phyloP scores from a whole-genome alignment of 1,140 invertebrate genomes.

The Caenorhabditis briggsae region DNA sequence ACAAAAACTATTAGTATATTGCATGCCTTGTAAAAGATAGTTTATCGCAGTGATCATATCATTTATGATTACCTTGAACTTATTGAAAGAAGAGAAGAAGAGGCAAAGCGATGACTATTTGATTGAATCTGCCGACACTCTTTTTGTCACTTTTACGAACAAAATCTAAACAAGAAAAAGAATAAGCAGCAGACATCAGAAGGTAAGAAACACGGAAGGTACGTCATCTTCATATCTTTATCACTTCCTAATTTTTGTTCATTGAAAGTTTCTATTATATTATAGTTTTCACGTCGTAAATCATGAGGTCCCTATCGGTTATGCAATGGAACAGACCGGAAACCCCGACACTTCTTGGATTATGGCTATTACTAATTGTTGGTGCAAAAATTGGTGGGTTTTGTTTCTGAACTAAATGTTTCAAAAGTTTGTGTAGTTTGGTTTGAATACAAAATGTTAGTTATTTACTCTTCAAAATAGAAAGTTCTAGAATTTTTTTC shows the following conservation, averaged over 20 bases:
- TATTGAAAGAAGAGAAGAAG: background rate
- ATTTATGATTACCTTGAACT: conserved; percentile 50
- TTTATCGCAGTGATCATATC: conserved; percentile 51
- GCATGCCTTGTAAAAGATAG: conserved; percentile 19
- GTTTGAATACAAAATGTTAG: no score
- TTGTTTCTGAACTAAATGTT: background rate
- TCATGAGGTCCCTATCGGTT: conserved; percentile 1
- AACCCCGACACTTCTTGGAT: background rate
- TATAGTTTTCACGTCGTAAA: background rate
- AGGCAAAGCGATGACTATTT: background rate
- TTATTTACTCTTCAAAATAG: no score
- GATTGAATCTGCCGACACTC: conserved; percentile 32
- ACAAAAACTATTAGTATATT: background rate
- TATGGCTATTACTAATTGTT: conserved; percentile 31
- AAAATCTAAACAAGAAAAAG: conserved; percentile 24
- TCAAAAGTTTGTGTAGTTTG: background rate
- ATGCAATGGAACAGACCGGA: conserved; percentile 45
- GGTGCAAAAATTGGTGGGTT: conserved; percentile 18
- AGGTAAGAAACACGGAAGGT: background rate
- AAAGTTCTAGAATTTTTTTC: conserved; percentile 11
- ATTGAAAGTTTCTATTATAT: background rate
- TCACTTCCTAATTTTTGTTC: background rate
- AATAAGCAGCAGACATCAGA: conserved; percentile 25
- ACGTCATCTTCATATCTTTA: background rate
- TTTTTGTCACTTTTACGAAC: background rate